Evolutionary conservation across 2,113 vertebrate genomes (phyloP), one percentile per base, ranked within the genome.

Genomic region (Jacana jacana): DNA sequence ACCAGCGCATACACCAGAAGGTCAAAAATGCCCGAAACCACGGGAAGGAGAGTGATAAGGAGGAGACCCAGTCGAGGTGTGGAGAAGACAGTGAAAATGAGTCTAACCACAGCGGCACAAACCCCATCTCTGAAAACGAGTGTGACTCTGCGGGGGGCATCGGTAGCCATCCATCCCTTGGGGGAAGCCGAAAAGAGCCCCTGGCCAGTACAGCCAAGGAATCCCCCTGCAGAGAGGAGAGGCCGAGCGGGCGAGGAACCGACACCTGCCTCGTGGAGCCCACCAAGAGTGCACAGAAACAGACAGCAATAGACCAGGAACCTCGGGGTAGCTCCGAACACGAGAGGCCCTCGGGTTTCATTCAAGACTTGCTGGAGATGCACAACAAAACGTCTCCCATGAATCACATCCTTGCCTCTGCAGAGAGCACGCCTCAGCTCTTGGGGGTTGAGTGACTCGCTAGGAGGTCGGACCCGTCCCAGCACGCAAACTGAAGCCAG

Each of bases 1-100:
- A 99, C 95, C 99, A 99, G 95, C 98, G 99, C 57, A 99, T 99
- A 94, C 99, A 99, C 97, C 98, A 99, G 98, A 99, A 99, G 72
- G 84, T 96, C 65, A 97, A 97, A 91, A 97, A 96, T 78, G 13
- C 98, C 97, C 61, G 97, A 95, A 76, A 98, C 93, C 96, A 98
- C 0, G 98, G 97, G 52, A 98, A 97, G 82, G 98, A 98, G 90
- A 98, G 98, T 0, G 98, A 98, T 92, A 97, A 88, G 35, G 98
- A 98, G 10, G 98, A 98, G 24, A 91, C 85, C 15, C 97, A 95
- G 72, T 97, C 95, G 1, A 95, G 97, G 66, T 97, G 93, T 0
- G 98, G 98, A 33, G 98, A 98, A 31, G 98, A 98, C 96, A 99
- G 99, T 4, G 99, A 99, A 46, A 98, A 98, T 0, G 99, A 99